A percentile compares a stretch with the other conserved stretches of the same genome.
Evolutionary conservation across 2,888 invertebrate genomes (phyloP).

Genomic region (Imbricaverruca yamaguchii): DNA sequence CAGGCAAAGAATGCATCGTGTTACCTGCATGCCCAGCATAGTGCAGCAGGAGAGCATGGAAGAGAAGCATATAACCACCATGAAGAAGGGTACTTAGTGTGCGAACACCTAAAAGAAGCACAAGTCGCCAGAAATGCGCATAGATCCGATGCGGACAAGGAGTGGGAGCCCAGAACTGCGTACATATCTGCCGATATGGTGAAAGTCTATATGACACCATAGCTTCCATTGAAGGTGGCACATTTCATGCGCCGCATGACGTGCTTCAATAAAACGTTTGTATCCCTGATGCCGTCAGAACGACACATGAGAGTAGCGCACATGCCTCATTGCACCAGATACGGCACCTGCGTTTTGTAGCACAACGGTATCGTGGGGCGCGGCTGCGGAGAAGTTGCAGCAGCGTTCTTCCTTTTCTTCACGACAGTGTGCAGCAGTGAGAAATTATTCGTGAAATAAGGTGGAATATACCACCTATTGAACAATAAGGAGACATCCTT

Average conservation of each 20-base stretch:
- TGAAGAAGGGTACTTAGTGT: not conserved
- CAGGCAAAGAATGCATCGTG: not conserved
- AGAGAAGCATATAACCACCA: not conserved
- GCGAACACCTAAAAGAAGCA: not conserved
- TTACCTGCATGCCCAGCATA: not conserved
- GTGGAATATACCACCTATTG: too few relatives aligned
- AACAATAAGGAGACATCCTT: too few relatives aligned
- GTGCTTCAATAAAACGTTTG: not conserved
- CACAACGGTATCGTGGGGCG: not conserved
- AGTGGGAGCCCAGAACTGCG: not conserved
- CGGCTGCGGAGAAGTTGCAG: not conserved
- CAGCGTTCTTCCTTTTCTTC: not conserved
- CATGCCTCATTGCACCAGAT: not conserved
- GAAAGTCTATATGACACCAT: not conserved
- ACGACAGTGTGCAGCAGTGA: not conserved
- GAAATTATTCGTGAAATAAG: too few relatives aligned
- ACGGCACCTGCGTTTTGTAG: not conserved
- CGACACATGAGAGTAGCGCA: not conserved
- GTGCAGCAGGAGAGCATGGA: too few relatives aligned
- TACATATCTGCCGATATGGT: not conserved
- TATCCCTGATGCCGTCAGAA: not conserved
- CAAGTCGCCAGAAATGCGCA: not conserved
- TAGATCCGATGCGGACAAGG: not conserved
- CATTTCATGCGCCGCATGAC: not conserved
- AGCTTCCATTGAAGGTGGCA: not conserved